Evolutionary conservation across 2,113 vertebrate species (phyloP), one percentile per base, ranked within the genome.

Genomic region (Chamaetylas fuelleborni): DNA sequence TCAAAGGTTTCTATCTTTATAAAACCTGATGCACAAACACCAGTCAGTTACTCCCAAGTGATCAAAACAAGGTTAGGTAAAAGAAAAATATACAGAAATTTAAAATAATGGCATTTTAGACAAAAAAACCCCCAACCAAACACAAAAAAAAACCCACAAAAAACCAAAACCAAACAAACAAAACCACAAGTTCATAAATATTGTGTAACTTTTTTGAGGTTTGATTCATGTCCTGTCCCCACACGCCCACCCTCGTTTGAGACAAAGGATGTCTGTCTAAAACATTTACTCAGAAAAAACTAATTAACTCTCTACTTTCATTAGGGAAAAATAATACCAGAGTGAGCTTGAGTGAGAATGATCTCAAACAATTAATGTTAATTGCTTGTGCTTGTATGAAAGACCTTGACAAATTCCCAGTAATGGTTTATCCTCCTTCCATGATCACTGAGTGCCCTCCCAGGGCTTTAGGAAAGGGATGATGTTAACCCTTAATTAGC

Each of bases 321-420:
- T 93, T 88, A 90, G 79, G n/a, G 53, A 79, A 76, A 84, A 81
- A 90, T 79, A 92, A 88, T 17, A 72, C 33, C 72, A 40, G 72
- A 47, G 33, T 61, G 77, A 94, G 90, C 83, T 67, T 62, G 80
- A 92, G 48, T 25, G 26, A 61, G 67, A 67, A 40, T 56, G 71
- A 88, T 94, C 92, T 82, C 76, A 62, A 88, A 67, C 74, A 56
- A 92, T 81, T 94, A 38, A 74, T 47, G 51, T 62, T 87, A 92
- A 96, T 93, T 87, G 42, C 65, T 76, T 50, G 40, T 34, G 57
- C 86, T 64, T 80, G 66, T 76, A 86, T 34, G 43, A 76, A 90
- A 90, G 94, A 93, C 88, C 79, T 85, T 93, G 85, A 81, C 73
- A 69, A 90, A 67, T 80, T 66, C 77, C 64, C 43, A 69, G 66